Evolutionary conservation across 2,113 vertebrate genomes (phyloP), one percentile per base, ranked within the genome.

Genomic region (Seriola aureovittata): DNA sequence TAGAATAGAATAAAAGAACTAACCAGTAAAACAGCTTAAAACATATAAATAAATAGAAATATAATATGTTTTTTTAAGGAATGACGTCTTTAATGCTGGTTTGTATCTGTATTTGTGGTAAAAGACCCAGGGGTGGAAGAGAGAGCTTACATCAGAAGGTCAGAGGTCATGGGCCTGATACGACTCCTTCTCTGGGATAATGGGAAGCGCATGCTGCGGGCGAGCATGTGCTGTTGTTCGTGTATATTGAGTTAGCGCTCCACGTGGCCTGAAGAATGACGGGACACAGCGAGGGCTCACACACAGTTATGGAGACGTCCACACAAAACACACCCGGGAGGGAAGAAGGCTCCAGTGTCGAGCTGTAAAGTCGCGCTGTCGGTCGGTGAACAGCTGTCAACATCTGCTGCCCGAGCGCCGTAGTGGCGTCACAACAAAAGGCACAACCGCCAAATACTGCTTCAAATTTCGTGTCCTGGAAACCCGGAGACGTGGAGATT

Each of bases 161-260:
- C 69, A 38, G 76, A 58, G 50, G 40, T 74, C 58, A 11, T 4
- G 2, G 44, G 16, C n/a, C 1, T 4, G 0, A 65, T 54, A 52
- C 36, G 16, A 54, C 2, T 78, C 57, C 32, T 23, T 50, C 42
- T 57, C 11, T 38, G 54, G 72, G 60, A 12, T 87, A 91, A 94
- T 84, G 25, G 68, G 85, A 87, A 80, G 79, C 87, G 48, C 89
- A 81, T 90, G 94, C 82, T 85, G 25, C 65, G 36, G n/a, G 34
- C 54, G 48, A 68, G 54, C 73, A 76, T 64, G 78, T 67, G 86
- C 42, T 78, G 75, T 62, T 75, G 50, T 71, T 71, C 2, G 13
- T 42, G 78, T 38, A 8, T 83, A 90, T 92, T 78, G 67, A 86
- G 70, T 94, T 91, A 87, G 71, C 57, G 1, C 52, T 58, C 73